These are phyloP conservation scores for Eustalomyia histrio DNA, from an alignment of 2,888 invertebrate genomes.

Conservation along the genomic window DNA sequence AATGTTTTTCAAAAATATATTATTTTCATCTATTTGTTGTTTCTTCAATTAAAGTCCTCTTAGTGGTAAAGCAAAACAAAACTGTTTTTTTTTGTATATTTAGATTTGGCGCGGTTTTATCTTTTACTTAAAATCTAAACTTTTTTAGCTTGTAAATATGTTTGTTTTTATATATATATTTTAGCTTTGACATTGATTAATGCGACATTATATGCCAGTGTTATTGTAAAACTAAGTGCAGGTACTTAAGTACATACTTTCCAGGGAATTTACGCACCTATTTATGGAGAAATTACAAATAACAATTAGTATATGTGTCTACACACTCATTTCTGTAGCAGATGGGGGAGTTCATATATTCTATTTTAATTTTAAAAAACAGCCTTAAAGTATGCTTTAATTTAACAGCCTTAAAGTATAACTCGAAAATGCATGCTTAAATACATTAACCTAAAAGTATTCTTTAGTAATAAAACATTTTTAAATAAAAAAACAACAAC, in stretches of 20 bases:
- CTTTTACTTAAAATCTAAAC: conserved; percentile 33
- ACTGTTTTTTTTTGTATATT: not conserved
- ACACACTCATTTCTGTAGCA: conserved; percentile 8
- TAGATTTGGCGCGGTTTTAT: conserved; percentile 36
- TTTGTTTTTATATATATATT: conserved; percentile 34
- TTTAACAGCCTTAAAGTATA: not conserved
- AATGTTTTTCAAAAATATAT: too few relatives aligned
- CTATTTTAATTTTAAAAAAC: not conserved
- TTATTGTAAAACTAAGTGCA: not conserved
- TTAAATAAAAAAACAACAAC: not conserved
- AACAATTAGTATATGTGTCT: not conserved
- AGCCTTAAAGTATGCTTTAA: conserved; percentile 21
- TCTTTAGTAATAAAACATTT: conserved; percentile 7
- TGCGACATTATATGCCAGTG: conserved; percentile 1
- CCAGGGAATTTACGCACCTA: conserved; percentile 37
- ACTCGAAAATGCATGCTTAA: not conserved
- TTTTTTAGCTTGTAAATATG: conserved; percentile 4
- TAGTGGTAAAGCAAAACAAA: too few relatives aligned
- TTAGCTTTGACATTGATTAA: conserved; percentile 52
- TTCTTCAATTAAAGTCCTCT: too few relatives aligned
- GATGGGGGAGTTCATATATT: not conserved
- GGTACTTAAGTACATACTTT: conserved; percentile 37
- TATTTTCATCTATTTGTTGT: too few relatives aligned
- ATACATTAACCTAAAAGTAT: conserved; percentile 37
- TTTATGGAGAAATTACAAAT: not conserved